Evolutionary conservation across 2,797 vertebrate species (phyloP).

Genomic region (Simalia tracyae): DNA sequence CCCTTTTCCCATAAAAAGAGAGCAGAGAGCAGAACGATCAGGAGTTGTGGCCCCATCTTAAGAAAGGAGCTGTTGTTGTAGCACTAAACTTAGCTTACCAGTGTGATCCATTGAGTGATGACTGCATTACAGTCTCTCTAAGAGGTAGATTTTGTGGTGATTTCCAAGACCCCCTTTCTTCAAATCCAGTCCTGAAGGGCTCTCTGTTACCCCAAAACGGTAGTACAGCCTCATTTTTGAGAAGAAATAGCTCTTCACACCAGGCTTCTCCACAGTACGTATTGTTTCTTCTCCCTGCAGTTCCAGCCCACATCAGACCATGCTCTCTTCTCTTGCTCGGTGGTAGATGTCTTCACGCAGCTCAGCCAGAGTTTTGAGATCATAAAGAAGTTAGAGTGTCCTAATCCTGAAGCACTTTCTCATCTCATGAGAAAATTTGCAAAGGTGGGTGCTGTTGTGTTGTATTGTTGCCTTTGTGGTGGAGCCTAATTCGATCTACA

Average conservation of each 20-base stretch:
- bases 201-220: background rate
- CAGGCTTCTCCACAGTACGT: background rate
- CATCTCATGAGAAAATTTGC: constrained; percentile 99
- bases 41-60: background rate
- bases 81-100: background rate
- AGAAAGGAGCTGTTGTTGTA: background rate
- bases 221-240: background rate
- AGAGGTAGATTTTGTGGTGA: background rate
- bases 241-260: background rate
- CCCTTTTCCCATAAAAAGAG: background rate
- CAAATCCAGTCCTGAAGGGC: no score
- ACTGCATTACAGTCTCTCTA: no score
- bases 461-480: background rate
- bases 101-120: background rate
- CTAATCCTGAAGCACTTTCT: constrained; percentile 95
- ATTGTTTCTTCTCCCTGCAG: constrained; percentile 67
- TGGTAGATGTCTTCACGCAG: constrained; percentile 98
- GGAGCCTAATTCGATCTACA: background rate
- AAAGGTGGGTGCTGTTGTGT: constrained; percentile 78
- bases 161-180: background rate
- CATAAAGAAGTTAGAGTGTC: constrained; percentile 97
- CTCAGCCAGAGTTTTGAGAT: constrained; percentile 99
- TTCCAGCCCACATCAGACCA: constrained; percentile 98
- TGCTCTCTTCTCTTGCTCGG: constrained; percentile 96
- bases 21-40: background rate